phyloP scores from a whole-genome alignment of 2,888 invertebrate genomes.

The Epistrophella euchroma region DNA sequence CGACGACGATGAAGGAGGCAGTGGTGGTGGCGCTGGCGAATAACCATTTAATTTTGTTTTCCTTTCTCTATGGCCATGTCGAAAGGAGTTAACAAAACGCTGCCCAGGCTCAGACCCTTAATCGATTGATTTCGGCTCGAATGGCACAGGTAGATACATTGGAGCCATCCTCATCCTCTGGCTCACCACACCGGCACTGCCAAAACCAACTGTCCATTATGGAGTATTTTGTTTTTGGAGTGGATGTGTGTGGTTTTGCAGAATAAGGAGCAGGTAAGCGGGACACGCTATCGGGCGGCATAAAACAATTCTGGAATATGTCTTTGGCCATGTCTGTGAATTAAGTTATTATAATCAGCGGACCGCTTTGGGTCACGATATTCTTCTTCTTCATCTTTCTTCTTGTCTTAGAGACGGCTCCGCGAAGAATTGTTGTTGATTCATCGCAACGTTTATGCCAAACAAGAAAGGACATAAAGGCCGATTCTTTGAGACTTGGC shows the following conservation, averaged over 20 bases:
- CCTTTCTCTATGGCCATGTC: constrained; percentile 70
- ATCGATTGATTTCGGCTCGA: constrained; percentile 75
- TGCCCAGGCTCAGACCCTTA: constrained; percentile 62
- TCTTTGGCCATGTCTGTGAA: constrained; percentile 72
- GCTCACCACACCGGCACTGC: constrained; percentile 1
- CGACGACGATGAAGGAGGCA: background rate
- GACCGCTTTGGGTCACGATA: constrained; percentile 75
- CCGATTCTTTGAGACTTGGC: constrained; percentile 55
- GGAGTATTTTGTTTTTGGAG: background rate
- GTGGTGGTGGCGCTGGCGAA: constrained; percentile 20
- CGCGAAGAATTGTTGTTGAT: constrained; percentile 53
- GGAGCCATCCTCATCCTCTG: constrained; percentile 48
- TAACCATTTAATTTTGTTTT: constrained; percentile 72
- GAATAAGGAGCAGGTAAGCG: background rate
- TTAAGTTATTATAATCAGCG: constrained; percentile 75
- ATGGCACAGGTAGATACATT: constrained; percentile 71
- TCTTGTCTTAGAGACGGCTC: constrained; percentile 3
- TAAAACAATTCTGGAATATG: constrained; percentile 71
- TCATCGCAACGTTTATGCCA: constrained; percentile 55
- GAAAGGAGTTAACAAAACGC: constrained; percentile 75
- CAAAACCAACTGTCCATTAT: background rate
- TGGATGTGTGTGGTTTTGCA: constrained; percentile 44
- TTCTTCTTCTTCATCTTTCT: constrained; percentile 38
- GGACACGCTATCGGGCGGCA: constrained; percentile 58
- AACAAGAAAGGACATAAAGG: constrained; percentile 51